phyloP scores from a whole-genome alignment of 2,888 invertebrate genomes.

The Leptopilina myrica region DNA sequence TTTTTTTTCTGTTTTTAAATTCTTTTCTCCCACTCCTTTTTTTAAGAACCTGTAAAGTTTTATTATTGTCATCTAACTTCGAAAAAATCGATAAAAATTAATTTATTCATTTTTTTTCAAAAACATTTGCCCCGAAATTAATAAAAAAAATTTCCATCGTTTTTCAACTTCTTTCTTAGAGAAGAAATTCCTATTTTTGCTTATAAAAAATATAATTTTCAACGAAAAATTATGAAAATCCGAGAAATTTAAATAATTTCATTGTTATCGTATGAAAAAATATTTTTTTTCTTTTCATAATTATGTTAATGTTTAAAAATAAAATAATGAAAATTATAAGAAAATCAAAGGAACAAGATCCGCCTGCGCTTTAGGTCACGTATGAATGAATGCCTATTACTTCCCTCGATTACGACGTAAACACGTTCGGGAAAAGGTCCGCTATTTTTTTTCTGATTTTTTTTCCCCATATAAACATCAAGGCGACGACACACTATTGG shows the following conservation, averaged over 20 bases:
- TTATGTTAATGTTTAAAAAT: neutral
- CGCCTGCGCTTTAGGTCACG: neutral
- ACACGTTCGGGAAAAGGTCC: slow-evolving; percentile 35
- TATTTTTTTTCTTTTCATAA: too few relatives aligned
- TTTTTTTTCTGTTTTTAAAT: too few relatives aligned
- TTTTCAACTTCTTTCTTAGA: too few relatives aligned
- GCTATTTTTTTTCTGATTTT: slow-evolving; percentile 14
- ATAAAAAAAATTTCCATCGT: too few relatives aligned
- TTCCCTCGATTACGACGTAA: slow-evolving; percentile 32
- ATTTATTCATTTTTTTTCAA: too few relatives aligned
- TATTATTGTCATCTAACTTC: too few relatives aligned
- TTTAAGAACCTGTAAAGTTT: too few relatives aligned
- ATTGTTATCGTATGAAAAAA: neutral
- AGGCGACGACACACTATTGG: slow-evolving; percentile 37
- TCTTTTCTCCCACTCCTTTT: too few relatives aligned
- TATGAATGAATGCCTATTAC: slow-evolving; percentile 22
- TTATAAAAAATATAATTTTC: neutral
- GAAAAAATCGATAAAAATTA: too few relatives aligned
- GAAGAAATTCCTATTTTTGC: neutral
- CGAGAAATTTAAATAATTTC: neutral
- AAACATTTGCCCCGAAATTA: too few relatives aligned
- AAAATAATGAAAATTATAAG: neutral
- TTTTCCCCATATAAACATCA: neutral
- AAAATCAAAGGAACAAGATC: neutral
- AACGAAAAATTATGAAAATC: neutral